Base-by-base conservation (phyloP, 2,113 vertebrate genomes). In the Talpa occidentalis region DNA sequence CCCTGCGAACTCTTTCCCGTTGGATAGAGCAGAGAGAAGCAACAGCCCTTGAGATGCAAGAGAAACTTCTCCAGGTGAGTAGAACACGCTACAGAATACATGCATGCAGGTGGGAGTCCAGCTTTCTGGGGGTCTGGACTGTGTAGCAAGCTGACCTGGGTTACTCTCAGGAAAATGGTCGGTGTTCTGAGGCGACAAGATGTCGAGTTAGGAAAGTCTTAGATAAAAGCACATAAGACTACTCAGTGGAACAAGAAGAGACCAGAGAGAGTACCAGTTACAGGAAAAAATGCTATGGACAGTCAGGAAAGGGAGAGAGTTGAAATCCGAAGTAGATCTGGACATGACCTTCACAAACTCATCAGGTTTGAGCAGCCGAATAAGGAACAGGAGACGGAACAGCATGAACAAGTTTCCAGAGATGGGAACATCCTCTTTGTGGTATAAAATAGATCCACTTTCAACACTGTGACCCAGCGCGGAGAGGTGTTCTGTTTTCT, bases 21-120 rank as follows among this genome's bases (percentile, higher is more conserved):
- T 98, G 98, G 96, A 81, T 99, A 73, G 98, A 97, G 3, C 98
- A 96, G 28, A 94, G 95, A 72, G 94, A 98, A 26, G 95, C 97
- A 0, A 98, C 98, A 83, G 98, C 97, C 0, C 93, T 99, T 6
- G 95, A 66, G 95, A 96, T 94, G 6, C 98, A 98, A 92, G 99
- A 99, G 94, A 99, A 99, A 62, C 89, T 99, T 67, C 97, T 99
- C 15, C 91, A 95, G 98, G 99, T 99, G 84, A 98, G 98, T 81
- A 0, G 66, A 78, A 9, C 8, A 26, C 17, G 3, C 4, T 40
- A 0, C 32, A 22, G 7, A 49, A 59, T 10, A 66, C 19, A 0
- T 9, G 35, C 37, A 11, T 6, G 3, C 3, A 1, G 10, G 67
- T 28, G 10, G 40, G 22, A 5, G 21, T 1, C 15, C 35, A 69